phyloP scores from a whole-genome alignment of 2,797 vertebrate species.

The Sarcoramphus papa region DNA sequence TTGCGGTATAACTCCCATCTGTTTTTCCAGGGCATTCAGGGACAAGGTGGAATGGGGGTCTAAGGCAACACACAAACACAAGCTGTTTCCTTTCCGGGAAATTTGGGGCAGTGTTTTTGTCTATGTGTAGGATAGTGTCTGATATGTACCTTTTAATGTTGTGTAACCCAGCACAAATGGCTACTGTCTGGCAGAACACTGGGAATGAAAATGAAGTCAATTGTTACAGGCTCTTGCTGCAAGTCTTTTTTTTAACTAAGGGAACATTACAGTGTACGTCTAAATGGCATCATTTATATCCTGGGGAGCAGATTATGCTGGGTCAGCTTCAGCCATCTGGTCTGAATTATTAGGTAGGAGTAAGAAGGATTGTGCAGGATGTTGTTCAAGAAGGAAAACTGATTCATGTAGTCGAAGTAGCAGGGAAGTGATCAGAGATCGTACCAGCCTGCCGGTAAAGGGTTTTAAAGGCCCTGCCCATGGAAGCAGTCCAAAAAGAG shows the following conservation, averaged over 20 bases:
- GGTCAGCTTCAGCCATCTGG: constrained; percentile 57
- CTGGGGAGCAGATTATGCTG: constrained; percentile 52
- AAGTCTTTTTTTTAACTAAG: constrained; percentile 25
- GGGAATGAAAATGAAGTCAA: constrained; percentile 36
- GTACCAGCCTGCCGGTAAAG: constrained; percentile 20
- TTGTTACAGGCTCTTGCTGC: background rate
- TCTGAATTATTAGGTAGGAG: constrained; percentile 55
- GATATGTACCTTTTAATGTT: constrained; percentile 28
- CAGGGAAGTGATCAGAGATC: constrained; percentile 28
- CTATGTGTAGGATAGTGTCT: constrained; percentile 21
- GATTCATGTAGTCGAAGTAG: background rate
- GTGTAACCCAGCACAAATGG: constrained; percentile 16
- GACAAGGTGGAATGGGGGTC: constrained; percentile 48
- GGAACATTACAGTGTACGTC: background rate
- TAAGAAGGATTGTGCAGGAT: constrained; percentile 15
- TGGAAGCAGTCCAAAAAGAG: background rate
- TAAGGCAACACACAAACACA: constrained; percentile 26
- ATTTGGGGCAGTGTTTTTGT: constrained; percentile 34
- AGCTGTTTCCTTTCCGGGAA: constrained; percentile 44
- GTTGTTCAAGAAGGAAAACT: constrained; percentile 26
- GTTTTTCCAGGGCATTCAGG: constrained; percentile 48
- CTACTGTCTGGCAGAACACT: constrained; percentile 27
- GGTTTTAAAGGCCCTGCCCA: background rate
- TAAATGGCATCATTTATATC: constrained; percentile 60
- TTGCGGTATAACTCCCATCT: constrained; percentile 25